phyloP scores from a whole-genome alignment of 2,797 vertebrate genomes.

The Phyllotis vaccarum region DNA sequence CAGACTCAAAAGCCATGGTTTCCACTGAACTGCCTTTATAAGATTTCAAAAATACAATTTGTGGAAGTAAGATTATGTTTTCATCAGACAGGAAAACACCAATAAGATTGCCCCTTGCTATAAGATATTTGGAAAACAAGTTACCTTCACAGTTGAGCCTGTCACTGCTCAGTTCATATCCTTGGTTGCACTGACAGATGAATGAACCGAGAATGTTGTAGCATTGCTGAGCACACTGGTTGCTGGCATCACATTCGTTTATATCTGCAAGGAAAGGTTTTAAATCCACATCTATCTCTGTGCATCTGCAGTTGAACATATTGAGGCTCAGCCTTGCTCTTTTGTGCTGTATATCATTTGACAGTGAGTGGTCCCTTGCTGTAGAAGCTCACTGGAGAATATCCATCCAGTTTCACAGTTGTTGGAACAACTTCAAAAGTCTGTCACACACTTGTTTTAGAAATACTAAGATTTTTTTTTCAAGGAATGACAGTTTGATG shows the following conservation, averaged over 20 bases:
- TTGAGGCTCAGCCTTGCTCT: constrained; percentile 64
- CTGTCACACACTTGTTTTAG: constrained; percentile 75
- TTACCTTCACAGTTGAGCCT: constrained; percentile 95
- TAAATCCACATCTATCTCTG: background rate
- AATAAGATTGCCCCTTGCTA: background rate
- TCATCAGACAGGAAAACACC: background rate
- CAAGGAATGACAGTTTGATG: constrained; percentile 82
- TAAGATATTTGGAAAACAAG: constrained; percentile 23
- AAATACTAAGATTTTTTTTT: constrained; percentile 82
- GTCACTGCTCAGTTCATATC: constrained; percentile 95
- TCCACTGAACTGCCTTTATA: background rate
- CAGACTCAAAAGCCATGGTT: constrained; percentile 34
- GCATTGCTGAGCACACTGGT: constrained; percentile 96
- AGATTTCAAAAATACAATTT: constrained; percentile 44
- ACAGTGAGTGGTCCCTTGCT: constrained; percentile 63
- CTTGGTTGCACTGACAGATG: constrained; percentile 97
- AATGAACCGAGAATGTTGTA: constrained; percentile 97
- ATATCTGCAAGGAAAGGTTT: constrained; percentile 92
- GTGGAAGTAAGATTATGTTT: constrained; percentile 40
- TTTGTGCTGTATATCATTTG: constrained; percentile 59
- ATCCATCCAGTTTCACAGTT: constrained; percentile 71
- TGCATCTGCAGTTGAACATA: background rate
- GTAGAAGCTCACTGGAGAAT: constrained; percentile 76
- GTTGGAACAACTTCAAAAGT: constrained; percentile 75
- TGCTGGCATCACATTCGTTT: constrained; percentile 95